These are phyloP conservation scores for Channa argus DNA, from an alignment of 2,113 vertebrate species.

Conservation along the genomic window DNA sequence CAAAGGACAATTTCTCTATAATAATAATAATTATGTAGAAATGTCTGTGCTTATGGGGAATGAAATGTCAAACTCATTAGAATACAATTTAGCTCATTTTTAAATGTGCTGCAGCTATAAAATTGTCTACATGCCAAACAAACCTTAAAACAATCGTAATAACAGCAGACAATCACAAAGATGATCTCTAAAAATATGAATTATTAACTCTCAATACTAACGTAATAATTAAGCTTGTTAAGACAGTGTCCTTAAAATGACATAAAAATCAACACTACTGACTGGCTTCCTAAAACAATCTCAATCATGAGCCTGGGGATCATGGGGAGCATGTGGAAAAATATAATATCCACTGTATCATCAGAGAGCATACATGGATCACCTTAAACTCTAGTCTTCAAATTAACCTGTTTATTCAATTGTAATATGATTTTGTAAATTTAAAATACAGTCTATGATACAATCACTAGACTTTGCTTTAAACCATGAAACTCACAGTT, in stretches of 20 bases:
- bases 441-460: not conserved
- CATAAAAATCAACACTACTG: slow-evolving; percentile 23
- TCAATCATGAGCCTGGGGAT: not conserved
- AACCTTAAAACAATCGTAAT: not conserved
- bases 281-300: not conserved
- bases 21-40: not conserved
- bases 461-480: not conserved
- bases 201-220: slow-evolving; percentile 10
- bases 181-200: too few species aligned
- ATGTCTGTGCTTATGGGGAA: not conserved
- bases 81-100: not conserved
- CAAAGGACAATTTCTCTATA: not conserved
- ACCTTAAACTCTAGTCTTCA: not conserved
- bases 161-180: slow-evolving; percentile 1
- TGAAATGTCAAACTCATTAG: slow-evolving; percentile 17
- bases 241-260: slow-evolving; percentile 1
- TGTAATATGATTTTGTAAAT: not conserved
- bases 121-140: not conserved
- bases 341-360: too few species aligned
- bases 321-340: not conserved
- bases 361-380: not conserved
- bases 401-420: not conserved
- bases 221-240: not conserved
- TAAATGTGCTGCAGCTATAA: not conserved
- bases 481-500: too few species aligned